phyloP scores from a whole-genome alignment of 2,888 invertebrate species.

The Urechis unicinctus region DNA sequence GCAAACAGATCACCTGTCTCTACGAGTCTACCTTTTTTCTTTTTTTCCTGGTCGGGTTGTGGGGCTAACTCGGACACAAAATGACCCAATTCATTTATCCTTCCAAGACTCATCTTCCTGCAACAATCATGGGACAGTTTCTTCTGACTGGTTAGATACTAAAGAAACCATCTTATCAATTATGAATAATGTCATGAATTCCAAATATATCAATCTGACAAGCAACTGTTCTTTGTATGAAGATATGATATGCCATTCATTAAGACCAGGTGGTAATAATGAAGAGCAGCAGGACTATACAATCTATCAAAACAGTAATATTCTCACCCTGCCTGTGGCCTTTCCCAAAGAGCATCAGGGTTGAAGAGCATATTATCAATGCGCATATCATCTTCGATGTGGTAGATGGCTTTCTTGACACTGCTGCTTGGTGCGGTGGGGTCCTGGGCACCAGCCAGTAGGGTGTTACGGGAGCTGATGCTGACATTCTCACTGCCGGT shows the following conservation, averaged over 20 bases:
- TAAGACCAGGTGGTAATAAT: too few relatives aligned
- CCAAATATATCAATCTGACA: too few relatives aligned
- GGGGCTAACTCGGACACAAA: constrained; percentile 83
- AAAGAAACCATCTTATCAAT: too few relatives aligned
- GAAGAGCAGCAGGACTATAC: background rate
- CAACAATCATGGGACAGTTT: too few relatives aligned
- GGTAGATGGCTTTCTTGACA: constrained; percentile 21
- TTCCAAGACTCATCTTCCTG: constrained; percentile 74
- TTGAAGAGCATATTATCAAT: constrained; percentile 55
- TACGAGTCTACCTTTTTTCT: constrained; percentile 30
- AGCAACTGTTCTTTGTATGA: too few relatives aligned
- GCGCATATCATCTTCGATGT: constrained; percentile 35
- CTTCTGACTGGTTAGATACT: too few relatives aligned
- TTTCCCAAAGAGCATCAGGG: constrained; percentile 81
- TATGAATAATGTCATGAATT: too few relatives aligned
- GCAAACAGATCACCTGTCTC: background rate
- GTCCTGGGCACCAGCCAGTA: constrained; percentile 69
- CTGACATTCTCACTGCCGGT: constrained; percentile 24
- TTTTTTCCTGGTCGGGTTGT: constrained; percentile 48
- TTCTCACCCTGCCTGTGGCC: constrained; percentile 49
- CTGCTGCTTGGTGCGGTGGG: constrained; percentile 52
- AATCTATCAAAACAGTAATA: background rate
- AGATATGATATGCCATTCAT: too few relatives aligned
- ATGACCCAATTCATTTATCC: constrained; percentile 79
- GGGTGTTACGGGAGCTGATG: constrained; percentile 69